Conservation (phyloP, 1,140 invertebrate genomes). For the Sarcophaga peregrina region DNA sequence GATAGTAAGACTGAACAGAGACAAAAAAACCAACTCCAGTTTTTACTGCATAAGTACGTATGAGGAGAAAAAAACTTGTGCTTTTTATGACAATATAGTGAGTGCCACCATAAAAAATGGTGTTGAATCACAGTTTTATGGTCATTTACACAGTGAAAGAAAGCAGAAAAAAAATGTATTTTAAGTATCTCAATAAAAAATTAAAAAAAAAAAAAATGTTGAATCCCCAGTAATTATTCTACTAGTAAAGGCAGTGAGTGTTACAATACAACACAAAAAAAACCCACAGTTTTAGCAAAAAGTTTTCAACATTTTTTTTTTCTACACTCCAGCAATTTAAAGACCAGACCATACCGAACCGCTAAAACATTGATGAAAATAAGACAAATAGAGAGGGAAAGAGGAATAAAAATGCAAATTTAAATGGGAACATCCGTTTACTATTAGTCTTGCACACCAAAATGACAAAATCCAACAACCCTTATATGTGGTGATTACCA, state of each 20-base stretch:
- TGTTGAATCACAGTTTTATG: slow-evolving; percentile 5
- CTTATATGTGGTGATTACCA: not conserved
- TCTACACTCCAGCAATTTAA: no score
- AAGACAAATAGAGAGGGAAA: not conserved
- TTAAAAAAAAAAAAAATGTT: no score
- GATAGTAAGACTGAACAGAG: no score
- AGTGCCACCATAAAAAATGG: not conserved
- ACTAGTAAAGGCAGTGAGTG: no score
- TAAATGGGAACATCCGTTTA: slow-evolving; percentile 39
- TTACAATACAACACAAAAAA: no score
- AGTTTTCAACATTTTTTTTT: no score
- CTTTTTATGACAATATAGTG: not conserved
- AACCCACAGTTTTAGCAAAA: no score
- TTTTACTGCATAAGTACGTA: not conserved
- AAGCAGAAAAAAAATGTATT: not conserved
- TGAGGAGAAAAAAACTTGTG: not conserved
- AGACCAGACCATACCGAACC: no score
- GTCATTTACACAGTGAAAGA: not conserved
- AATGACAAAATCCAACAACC: slow-evolving; percentile 17
- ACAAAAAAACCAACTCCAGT: no score
- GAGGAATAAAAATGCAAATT: slow-evolving; percentile 29
- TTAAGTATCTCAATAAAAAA: no score
- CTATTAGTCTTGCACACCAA: slow-evolving; percentile 30
- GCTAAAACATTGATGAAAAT: not conserved
- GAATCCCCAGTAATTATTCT: no score